Conservation (phyloP, 2,113 vertebrate genomes). For the Alosa alosa region DNA sequence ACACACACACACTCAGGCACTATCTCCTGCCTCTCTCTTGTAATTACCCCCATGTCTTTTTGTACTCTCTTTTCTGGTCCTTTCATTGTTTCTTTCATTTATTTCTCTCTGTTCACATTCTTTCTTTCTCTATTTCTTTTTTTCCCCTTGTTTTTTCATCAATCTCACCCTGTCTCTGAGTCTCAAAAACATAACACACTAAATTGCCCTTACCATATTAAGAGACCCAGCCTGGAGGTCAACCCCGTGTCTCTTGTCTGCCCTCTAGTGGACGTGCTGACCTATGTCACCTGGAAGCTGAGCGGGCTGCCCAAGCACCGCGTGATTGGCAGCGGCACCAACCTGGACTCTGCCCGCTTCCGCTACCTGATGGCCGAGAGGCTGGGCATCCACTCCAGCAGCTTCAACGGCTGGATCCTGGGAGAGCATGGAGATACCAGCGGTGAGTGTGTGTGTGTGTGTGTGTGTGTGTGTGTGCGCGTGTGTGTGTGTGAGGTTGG, state of each 20-base stretch:
- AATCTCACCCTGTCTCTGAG: no score
- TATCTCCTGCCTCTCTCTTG: no score
- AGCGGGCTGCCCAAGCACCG: slow-evolving; percentile 94
- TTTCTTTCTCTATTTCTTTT: background rate
- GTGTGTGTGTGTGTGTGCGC: background rate
- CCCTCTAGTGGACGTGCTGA: slow-evolving; percentile 87
- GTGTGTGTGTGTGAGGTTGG: background rate
- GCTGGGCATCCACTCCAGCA: slow-evolving; percentile 85
- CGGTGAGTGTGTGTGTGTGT: slow-evolving; percentile 71
- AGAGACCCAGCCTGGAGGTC: background rate
- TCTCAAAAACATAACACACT: no score
- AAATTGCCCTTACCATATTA: no score
- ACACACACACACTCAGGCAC: background rate
- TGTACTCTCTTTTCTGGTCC: background rate
- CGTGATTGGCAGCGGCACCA: slow-evolving; percentile 95
- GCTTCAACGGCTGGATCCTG: slow-evolving; percentile 95
- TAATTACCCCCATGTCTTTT: no score
- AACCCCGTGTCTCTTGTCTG: background rate
- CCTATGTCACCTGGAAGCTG: slow-evolving; percentile 97
- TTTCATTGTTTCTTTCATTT: background rate
- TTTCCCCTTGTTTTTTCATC: background rate
- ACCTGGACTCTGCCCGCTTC: slow-evolving; percentile 94
- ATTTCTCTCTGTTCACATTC: no score
- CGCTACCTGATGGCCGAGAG: slow-evolving; percentile 89
- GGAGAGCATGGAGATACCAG: slow-evolving; percentile 97